Evolutionary conservation across 1,140 invertebrate species (phyloP).

Genomic region (Hylaeus volcanicus): DNA sequence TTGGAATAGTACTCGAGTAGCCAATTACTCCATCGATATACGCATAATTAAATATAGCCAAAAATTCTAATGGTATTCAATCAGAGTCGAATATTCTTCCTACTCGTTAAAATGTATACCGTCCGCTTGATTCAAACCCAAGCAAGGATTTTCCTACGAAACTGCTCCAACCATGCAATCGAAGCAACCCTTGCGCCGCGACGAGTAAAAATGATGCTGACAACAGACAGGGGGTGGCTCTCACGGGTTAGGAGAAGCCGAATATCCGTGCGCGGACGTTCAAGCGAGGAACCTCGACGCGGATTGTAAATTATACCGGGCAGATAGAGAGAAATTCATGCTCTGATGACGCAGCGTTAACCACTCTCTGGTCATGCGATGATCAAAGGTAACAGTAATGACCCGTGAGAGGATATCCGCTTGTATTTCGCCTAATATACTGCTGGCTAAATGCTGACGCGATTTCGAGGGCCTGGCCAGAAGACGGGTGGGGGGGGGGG

Average conservation of each 20-base stretch:
- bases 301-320: constrained; percentile 77
- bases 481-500: constrained; percentile 25
- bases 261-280: constrained; percentile 32
- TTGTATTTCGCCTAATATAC: constrained; percentile 79
- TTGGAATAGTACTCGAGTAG: too few species aligned
- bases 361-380: constrained; percentile 76
- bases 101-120: too few species aligned
- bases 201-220: constrained; percentile 15
- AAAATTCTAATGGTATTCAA: too few species aligned
- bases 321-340: constrained; percentile 80
- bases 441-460: constrained; percentile 79
- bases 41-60: too few species aligned
- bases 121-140: too few species aligned
- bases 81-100: too few species aligned
- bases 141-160: too few species aligned
- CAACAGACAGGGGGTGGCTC: too few species aligned
- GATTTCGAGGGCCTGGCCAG: constrained; percentile 68
- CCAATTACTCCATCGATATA: too few species aligned
- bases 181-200: too few species aligned
- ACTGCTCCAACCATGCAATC: too few species aligned
- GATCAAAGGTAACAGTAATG: constrained; percentile 81
- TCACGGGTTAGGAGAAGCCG: constrained; percentile 1
- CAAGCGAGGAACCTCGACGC: constrained; percentile 40
- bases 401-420: constrained; percentile 78
- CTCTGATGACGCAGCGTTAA: constrained; percentile 79